Conservation (phyloP, 2,888 invertebrate genomes). For the Pheosia tremula region DNA sequence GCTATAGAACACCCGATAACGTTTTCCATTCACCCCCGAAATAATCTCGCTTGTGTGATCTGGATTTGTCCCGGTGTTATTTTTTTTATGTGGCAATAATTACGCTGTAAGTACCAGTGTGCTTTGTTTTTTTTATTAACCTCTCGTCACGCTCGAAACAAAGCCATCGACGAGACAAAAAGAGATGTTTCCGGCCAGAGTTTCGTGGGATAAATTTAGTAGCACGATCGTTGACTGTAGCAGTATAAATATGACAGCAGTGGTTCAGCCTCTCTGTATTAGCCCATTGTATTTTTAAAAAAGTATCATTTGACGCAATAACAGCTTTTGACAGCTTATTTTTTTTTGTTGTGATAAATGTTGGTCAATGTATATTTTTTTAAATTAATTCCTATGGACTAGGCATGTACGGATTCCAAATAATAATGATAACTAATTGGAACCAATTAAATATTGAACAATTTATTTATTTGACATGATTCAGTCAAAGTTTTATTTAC, state of each 20-base stretch:
- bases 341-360: too few species aligned
- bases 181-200: constrained; percentile 6
- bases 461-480: too few species aligned
- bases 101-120: constrained; percentile 66
- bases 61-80: constrained; percentile 63
- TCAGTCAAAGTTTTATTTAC: too few species aligned
- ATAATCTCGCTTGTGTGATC: constrained; percentile 61
- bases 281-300: too few species aligned
- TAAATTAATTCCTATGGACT: too few species aligned
- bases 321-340: too few species aligned
- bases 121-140: constrained; percentile 48
- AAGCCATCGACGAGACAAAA: constrained; percentile 12
- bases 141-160: constrained; percentile 12
- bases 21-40: constrained; percentile 29
- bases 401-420: too few species aligned
- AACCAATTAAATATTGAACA: too few species aligned
- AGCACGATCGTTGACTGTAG: constrained; percentile 3
- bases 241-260: constrained; percentile 1
- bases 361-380: too few species aligned
- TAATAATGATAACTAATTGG: too few species aligned
- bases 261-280: too few species aligned
- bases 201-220: constrained; percentile 11
- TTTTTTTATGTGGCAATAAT: constrained; percentile 65
- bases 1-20: constrained; percentile 34
- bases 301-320: neutral